Percentiles rank a stretch among this genome's conserved stretches.
These are phyloP conservation scores for Lithodes maja DNA, from an alignment of 2,888 invertebrate genomes.

Conservation along the genomic window DNA sequence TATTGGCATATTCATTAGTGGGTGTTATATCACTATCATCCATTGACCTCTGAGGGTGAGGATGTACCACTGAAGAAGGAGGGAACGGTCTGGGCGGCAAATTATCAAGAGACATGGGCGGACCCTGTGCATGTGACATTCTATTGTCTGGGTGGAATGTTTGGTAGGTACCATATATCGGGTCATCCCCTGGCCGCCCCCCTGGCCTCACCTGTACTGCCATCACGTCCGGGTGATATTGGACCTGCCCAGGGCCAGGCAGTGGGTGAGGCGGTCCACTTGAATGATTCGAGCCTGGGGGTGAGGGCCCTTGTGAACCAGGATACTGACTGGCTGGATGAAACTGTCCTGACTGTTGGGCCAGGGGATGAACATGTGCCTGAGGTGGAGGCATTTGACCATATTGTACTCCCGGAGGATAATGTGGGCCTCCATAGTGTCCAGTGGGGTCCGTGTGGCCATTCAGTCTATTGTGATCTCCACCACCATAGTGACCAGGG, in stretches of 20 bases:
- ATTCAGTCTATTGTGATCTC: slow-evolving; percentile 42
- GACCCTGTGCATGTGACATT: slow-evolving; percentile 68
- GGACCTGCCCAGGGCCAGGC: slow-evolving; percentile 56
- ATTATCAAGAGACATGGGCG: slow-evolving; percentile 60
- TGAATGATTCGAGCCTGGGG: slow-evolving; percentile 47
- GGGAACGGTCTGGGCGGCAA: slow-evolving; percentile 75
- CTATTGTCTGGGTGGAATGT: slow-evolving; percentile 63
- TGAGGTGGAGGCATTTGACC: slow-evolving; percentile 63
- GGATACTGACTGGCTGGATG: slow-evolving; percentile 44
- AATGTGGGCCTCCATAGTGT: slow-evolving; percentile 50
- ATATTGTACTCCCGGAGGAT: slow-evolving; percentile 52
- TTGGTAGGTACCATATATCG: slow-evolving; percentile 69
- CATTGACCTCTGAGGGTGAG: slow-evolving; percentile 76
- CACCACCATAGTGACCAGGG: slow-evolving; percentile 33
- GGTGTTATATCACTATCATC: slow-evolving; percentile 94
- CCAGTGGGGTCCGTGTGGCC: slow-evolving; percentile 51
- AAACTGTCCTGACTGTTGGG: slow-evolving; percentile 42
- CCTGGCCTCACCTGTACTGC: slow-evolving; percentile 74
- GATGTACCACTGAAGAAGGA: slow-evolving; percentile 70
- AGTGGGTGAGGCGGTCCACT: slow-evolving; percentile 46
- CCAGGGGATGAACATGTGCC: slow-evolving; percentile 58
- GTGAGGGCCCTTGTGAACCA: slow-evolving; percentile 53
- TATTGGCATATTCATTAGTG: slow-evolving; percentile 81
- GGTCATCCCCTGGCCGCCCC: slow-evolving; percentile 65
- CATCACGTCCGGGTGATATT: slow-evolving; percentile 73